Evolutionary conservation across 2,113 vertebrate genomes (phyloP).

Genomic region (Phocoena phocoena): DNA sequence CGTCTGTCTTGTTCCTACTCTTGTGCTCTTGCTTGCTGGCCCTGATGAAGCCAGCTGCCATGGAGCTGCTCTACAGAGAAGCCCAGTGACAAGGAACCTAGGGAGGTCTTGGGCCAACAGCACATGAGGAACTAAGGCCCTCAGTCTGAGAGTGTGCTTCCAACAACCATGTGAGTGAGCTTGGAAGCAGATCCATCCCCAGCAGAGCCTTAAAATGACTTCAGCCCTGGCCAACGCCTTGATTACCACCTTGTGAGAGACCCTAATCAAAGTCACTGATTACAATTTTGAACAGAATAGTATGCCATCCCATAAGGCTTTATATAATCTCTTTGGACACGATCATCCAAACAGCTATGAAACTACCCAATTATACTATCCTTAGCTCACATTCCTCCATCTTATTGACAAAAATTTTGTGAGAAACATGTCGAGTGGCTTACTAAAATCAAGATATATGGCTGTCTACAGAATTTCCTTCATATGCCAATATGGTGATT

Average conservation of each 20-base stretch:
- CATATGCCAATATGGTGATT: neutral
- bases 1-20: neutral
- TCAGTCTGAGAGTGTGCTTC: neutral
- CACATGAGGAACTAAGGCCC: neutral
- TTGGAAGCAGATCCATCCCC: neutral
- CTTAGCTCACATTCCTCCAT: neutral
- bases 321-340: conserved; percentile 12
- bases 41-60: neutral
- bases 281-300: conserved; percentile 50
- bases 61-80: neutral
- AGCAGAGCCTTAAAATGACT: conserved; percentile 24
- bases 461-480: conserved; percentile 17
- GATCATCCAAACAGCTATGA: neutral
- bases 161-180: neutral
- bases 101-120: neutral
- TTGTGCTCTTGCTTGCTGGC: neutral
- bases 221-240: neutral
- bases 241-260: neutral
- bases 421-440: conserved; percentile 1
- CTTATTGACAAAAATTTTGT: conserved; percentile 40
- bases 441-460: conserved; percentile 38
- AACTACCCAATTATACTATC: neutral
- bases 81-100: neutral
- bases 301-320: neutral
- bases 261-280: neutral